These are phyloP conservation scores for Erebia ligea DNA, from an alignment of 2,888 invertebrate genomes.

Conservation along the genomic window DNA sequence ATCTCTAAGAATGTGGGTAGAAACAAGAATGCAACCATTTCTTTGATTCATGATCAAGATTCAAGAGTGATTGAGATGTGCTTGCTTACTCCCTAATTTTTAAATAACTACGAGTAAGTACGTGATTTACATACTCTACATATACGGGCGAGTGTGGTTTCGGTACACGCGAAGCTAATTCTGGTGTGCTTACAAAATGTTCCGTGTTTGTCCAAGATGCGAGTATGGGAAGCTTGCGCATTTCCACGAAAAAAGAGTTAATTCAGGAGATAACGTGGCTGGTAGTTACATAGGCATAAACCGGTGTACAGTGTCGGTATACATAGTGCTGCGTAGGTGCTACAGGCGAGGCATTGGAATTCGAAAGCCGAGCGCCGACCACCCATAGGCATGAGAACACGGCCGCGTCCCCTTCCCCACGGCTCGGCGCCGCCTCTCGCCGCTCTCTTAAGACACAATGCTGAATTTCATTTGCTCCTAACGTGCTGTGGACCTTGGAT, in stretches of 20 bases:
- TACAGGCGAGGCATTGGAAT: constrained; percentile 80
- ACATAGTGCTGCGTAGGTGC: constrained; percentile 68
- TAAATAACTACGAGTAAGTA: too few relatives aligned
- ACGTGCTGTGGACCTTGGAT: constrained; percentile 57
- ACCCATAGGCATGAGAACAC: constrained; percentile 82
- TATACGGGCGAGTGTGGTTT: neutral
- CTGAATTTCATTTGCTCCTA: constrained; percentile 79
- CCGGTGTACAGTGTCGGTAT: constrained; percentile 51
- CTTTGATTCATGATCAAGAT: too few relatives aligned
- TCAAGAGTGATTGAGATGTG: too few relatives aligned
- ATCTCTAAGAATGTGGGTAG: too few relatives aligned
- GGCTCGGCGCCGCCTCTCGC: constrained; percentile 74
- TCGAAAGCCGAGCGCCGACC: constrained; percentile 82
- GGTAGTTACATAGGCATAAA: constrained; percentile 6
- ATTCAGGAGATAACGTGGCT: constrained; percentile 29
- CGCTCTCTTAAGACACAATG: constrained; percentile 74
- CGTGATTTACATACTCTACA: too few relatives aligned
- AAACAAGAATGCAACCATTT: too few relatives aligned
- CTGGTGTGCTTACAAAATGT: neutral
- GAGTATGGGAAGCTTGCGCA: neutral
- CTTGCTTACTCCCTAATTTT: too few relatives aligned
- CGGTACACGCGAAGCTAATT: neutral
- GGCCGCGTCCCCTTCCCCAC: constrained; percentile 79
- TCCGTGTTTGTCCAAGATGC: neutral
- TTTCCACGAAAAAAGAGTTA: constrained; percentile 18